Percentiles rank a stretch among this genome's conserved stretches.
phyloP scores from a whole-genome alignment of 2,113 vertebrate genomes.

The Podarcis raffonei region DNA sequence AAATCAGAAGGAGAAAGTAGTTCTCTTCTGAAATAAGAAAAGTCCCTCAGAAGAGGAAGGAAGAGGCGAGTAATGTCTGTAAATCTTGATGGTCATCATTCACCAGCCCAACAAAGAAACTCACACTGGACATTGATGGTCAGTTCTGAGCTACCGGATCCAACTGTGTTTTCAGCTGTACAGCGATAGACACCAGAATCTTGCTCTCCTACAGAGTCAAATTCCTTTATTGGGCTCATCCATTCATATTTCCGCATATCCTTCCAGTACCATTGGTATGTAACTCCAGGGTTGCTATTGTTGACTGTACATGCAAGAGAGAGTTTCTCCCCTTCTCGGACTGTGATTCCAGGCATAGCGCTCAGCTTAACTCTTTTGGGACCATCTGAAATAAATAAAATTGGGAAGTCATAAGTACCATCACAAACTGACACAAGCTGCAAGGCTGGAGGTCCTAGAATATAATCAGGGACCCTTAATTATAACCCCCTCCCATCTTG shows the following conservation, averaged over 20 bases:
- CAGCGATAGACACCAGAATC: neutral
- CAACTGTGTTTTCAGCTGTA: accelerated
- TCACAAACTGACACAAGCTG: neutral
- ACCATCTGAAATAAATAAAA: neutral
- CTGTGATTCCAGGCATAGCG: neutral
- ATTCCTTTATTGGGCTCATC: accelerated
- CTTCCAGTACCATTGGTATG: neutral
- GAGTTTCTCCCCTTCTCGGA: neutral
- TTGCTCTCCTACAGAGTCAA: neutral
- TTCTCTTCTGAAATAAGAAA: no score
- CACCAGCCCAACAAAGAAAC: neutral
- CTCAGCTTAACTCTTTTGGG: neutral
- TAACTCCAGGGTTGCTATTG: neutral
- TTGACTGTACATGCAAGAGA: neutral
- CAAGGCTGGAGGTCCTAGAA: neutral
- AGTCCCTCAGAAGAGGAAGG: no score
- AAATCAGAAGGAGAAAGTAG: neutral
- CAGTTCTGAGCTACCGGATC: accelerated
- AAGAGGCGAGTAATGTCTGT: neutral
- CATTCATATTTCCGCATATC: accelerated
- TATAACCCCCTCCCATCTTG: no score
- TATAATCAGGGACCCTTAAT: neutral
- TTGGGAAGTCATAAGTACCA: neutral
- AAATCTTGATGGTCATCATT: neutral
- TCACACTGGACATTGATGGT: neutral